Evolutionary conservation across 2,888 invertebrate genomes (phyloP).

Genomic region (Platypus cylindrus): DNA sequence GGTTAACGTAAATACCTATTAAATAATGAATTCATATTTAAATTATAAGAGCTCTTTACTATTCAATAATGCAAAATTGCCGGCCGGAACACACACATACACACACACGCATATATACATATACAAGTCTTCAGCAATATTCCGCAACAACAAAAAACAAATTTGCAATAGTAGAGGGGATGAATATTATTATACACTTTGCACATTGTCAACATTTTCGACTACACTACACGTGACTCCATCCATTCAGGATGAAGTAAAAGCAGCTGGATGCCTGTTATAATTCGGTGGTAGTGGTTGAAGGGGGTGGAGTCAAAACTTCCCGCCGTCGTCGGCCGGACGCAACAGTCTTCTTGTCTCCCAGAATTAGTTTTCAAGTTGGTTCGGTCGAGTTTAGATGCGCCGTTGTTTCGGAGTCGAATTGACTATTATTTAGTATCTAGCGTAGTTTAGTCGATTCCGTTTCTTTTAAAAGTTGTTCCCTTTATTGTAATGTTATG

Average conservation of each 20-base stretch:
- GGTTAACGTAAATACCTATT: no score
- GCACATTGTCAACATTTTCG: constrained; percentile 29
- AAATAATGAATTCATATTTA: no score
- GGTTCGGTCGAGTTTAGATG: constrained; percentile 14
- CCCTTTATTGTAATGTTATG: no score
- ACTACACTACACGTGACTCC: constrained; percentile 29
- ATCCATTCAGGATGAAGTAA: constrained; percentile 29
- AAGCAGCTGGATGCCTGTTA: constrained; percentile 28
- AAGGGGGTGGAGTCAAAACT: constrained; percentile 29
- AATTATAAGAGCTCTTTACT: no score
- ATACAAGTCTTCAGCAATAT: no score
- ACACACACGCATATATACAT: no score
- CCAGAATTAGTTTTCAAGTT: constrained; percentile 22
- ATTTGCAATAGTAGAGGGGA: background rate
- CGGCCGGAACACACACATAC: no score
- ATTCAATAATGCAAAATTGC: no score
- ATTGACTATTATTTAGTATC: no score
- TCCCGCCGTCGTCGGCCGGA: constrained; percentile 24
- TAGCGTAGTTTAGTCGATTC: constrained; percentile 4
- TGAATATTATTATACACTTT: constrained; percentile 16
- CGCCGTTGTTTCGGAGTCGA: no score
- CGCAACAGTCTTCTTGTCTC: constrained; percentile 22
- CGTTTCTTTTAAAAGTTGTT: no score
- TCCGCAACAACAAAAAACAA: no score
- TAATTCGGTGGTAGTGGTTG: constrained; percentile 21